Percentiles rank a stretch among this genome's conserved stretches.
phyloP scores from a whole-genome alignment of 2,888 invertebrate genomes.

The Sclerodermus sp. region DNA sequence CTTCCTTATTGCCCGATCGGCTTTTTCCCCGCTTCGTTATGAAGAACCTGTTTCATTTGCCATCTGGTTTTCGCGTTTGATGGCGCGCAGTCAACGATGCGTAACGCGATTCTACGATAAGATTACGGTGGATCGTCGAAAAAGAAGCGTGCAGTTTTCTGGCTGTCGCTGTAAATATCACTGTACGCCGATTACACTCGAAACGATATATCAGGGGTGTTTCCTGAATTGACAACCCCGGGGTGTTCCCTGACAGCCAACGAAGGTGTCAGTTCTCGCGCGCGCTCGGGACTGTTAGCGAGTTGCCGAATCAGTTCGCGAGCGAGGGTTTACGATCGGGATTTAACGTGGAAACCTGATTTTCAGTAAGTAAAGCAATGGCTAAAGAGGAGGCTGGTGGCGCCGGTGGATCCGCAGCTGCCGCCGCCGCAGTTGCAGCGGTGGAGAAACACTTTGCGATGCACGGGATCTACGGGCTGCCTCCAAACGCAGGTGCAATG shows the following conservation, averaged over 20 bases:
- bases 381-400: constrained; percentile 47
- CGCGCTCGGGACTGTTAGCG: too few relatives aligned
- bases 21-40: constrained; percentile 11
- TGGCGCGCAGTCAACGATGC: constrained; percentile 26
- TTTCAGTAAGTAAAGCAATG: constrained; percentile 50
- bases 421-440: constrained; percentile 47
- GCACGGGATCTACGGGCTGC: constrained; percentile 51
- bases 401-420: constrained; percentile 39
- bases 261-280: too few relatives aligned
- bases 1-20: constrained; percentile 23
- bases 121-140: constrained; percentile 12
- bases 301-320: too few relatives aligned
- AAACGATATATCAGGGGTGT: too few relatives aligned
- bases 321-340: too few relatives aligned
- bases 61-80: constrained; percentile 23
- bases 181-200: too few relatives aligned
- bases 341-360: too few relatives aligned
- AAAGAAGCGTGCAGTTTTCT: constrained; percentile 12
- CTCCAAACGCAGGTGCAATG: constrained; percentile 47
- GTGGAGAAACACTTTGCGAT: constrained; percentile 54
- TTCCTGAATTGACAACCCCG: too few relatives aligned
- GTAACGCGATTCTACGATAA: constrained; percentile 31
- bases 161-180: constrained; percentile 14
- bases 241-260: too few relatives aligned
- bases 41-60: constrained; percentile 26